These are phyloP conservation scores for Drosophila nr. perissopoda DNA, from an alignment of 2,888 invertebrate species.

Conservation along the genomic window DNA sequence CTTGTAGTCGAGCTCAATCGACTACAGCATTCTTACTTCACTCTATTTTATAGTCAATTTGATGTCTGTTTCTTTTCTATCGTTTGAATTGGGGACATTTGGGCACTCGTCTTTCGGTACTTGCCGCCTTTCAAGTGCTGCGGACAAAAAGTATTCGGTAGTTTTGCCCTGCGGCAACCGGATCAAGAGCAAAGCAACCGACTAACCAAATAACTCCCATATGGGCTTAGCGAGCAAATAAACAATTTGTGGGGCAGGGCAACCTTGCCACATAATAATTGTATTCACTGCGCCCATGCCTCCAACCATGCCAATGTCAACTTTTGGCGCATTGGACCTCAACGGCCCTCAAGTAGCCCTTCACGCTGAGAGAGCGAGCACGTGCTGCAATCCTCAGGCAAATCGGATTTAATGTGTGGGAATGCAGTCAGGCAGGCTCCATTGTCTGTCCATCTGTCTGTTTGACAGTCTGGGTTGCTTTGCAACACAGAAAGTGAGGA, in stretches of 20 bases:
- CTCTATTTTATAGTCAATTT: slow-evolving; percentile 16
- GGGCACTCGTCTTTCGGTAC: slow-evolving; percentile 29
- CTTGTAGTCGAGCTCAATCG: not conserved
- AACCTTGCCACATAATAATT: slow-evolving; percentile 39
- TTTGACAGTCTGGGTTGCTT: not conserved
- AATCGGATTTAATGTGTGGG: slow-evolving; percentile 30
- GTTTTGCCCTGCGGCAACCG: slow-evolving; percentile 36
- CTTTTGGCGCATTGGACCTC: slow-evolving; percentile 67
- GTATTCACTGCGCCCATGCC: slow-evolving; percentile 33
- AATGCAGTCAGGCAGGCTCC: not conserved
- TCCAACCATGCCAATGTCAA: slow-evolving; percentile 59
- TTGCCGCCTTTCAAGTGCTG: slow-evolving; percentile 61
- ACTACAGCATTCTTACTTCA: not conserved
- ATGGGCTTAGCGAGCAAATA: slow-evolving; percentile 16
- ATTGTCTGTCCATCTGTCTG: slow-evolving; percentile 14
- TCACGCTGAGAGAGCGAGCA: slow-evolving; percentile 25
- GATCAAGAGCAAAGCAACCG: slow-evolving; percentile 15
- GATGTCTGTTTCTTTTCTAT: slow-evolving; percentile 32
- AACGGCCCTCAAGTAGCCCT: slow-evolving; percentile 56
- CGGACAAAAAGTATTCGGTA: slow-evolving; percentile 40
- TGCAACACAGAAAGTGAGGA: not conserved
- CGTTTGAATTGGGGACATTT: slow-evolving; percentile 41
- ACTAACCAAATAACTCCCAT: slow-evolving; percentile 1
- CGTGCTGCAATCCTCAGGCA: slow-evolving; percentile 51
- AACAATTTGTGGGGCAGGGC: slow-evolving; percentile 22